phyloP scores from a whole-genome alignment of 1,140 invertebrate genomes.

The Thaumatotibia leucotreta region DNA sequence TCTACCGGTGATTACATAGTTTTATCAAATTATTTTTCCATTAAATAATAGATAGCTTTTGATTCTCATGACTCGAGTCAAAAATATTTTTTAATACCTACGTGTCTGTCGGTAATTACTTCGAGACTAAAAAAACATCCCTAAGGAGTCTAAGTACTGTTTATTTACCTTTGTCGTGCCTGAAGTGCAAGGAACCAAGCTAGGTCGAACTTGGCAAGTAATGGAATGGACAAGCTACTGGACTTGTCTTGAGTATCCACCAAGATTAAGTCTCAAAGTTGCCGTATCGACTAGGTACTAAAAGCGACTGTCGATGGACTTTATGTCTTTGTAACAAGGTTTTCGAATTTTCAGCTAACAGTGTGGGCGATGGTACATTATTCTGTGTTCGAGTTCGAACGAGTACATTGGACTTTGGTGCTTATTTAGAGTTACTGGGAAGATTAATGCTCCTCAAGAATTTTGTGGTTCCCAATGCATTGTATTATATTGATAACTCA shows the following conservation, averaged over 20 bases:
- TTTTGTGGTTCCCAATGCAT: not conserved
- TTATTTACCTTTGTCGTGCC: slow-evolving; percentile 11
- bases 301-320: too few relatives aligned
- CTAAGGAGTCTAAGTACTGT: not conserved
- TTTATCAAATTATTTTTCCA: too few relatives aligned
- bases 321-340: too few relatives aligned
- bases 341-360: too few relatives aligned
- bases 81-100: too few relatives aligned
- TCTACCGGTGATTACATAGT: too few relatives aligned
- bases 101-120: too few relatives aligned
- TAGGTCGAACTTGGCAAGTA: slow-evolving; percentile 46
- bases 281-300: slow-evolving; percentile 48
- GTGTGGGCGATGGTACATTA: slow-evolving; percentile 54
- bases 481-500: too few relatives aligned
- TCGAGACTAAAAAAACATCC: too few relatives aligned
- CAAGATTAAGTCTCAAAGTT: slow-evolving; percentile 65
- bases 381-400: slow-evolving; percentile 40
- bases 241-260: slow-evolving; percentile 49
- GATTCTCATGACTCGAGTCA: too few relatives aligned
- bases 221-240: slow-evolving; percentile 47
- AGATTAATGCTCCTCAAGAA: not conserved
- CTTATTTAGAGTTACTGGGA: not conserved
- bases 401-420: not conserved
- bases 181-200: slow-evolving; percentile 38
- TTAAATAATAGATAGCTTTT: too few relatives aligned